Base-by-base conservation (phyloP, 1,140 invertebrate species). In the Melanaphis sacchari region DNA sequence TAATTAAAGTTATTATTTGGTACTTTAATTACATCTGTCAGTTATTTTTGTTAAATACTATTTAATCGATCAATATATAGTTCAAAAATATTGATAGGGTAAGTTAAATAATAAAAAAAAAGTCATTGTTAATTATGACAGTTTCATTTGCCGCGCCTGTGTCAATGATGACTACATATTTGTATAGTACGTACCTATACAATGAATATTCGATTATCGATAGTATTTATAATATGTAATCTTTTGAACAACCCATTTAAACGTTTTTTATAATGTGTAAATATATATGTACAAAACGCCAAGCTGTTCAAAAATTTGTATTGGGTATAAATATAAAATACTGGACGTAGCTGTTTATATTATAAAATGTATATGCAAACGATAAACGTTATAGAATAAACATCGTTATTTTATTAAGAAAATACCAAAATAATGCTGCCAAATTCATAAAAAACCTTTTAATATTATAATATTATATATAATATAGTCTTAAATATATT, bases 401-500 rank as follows among this genome's bases (percentile, higher is more conserved):
- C 59, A 76, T 76, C 59, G 59, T 76, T 76, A 76, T 76, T 76
- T 76, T 76, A 76, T 76, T 76, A 76, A 76, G n/a, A 76, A 76
- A 76, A 76, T 76, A 76, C n/a, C 59, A 18, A 76, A 76, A 76
- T n/a, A 76, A n/a, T 76, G n/a, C n/a, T 76, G 59, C 59, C 59
- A 76, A 76, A 76, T 76, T 76, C 59, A 31, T 66, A 26, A 15
- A 54, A 76, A 76, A 76, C n/a, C 59, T 76, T 76, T 76, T 76
- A 76, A n/a, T 76, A 76, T 76, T 66, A n/a, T n/a, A 76, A 76
- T n/a, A 76, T 76, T 76, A 76, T n/a, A n/a, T 76, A n/a, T 76
- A 76, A n/a, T 76, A 31, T 66, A 76, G n/a, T 18, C 59, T 15
- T 76, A 76, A 76, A n/a, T 76, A n/a, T 76, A 76, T n/a, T n/a